Percentiles rank a stretch among this genome's conserved stretches.
These are phyloP conservation scores for Anthophora plumipes DNA, from an alignment of 2,888 invertebrate species.

Conservation along the genomic window DNA sequence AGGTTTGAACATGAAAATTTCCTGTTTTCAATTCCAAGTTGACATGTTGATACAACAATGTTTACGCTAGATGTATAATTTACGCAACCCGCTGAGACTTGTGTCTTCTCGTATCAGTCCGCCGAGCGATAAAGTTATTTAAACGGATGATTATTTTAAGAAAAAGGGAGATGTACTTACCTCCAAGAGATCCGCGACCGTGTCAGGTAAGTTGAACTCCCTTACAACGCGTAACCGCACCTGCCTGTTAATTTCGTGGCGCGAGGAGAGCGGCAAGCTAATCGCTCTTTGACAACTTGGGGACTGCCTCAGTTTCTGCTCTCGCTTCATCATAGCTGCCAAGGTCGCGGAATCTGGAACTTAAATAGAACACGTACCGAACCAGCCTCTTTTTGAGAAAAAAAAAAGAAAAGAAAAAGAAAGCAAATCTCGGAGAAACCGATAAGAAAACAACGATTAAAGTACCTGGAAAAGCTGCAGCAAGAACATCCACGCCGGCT, in stretches of 20 bases:
- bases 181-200: constrained; percentile 92
- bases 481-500: constrained; percentile 88
- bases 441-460: constrained; percentile 21
- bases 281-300: constrained; percentile 93
- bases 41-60: not conserved
- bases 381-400: not conserved
- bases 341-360: constrained; percentile 92
- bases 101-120: not conserved
- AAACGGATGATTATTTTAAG: not conserved
- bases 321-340: constrained; percentile 93
- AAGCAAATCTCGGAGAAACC: too few relatives aligned
- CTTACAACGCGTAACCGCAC: constrained; percentile 94
- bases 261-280: constrained; percentile 90
- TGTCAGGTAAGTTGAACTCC: constrained; percentile 97
- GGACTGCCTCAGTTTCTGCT: constrained; percentile 92
- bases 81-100: not conserved
- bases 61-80: not conserved
- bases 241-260: constrained; percentile 91
- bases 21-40: not conserved
- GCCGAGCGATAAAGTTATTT: not conserved
- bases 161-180: constrained; percentile 71
- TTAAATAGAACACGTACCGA: constrained; percentile 68
- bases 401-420: not conserved
- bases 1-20: not conserved
- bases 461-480: constrained; percentile 87